Evolutionary conservation across 2,888 invertebrate species (phyloP).

Genomic region (Dexiosoma caninum): DNA sequence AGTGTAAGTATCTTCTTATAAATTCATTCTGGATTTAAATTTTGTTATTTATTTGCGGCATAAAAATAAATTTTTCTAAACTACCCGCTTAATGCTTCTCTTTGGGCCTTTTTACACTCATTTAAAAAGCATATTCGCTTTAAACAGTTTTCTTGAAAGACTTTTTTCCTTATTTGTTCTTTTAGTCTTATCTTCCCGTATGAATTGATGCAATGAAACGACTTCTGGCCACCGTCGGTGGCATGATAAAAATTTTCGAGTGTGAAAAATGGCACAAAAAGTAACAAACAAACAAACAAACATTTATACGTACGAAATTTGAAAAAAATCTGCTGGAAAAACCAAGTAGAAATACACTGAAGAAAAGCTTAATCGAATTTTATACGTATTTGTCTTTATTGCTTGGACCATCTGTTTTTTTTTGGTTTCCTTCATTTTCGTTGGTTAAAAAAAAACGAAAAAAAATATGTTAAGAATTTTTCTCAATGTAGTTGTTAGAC

Average conservation of each 20-base stretch:
- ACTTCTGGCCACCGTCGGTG: constrained; percentile 2
- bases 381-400: constrained; percentile 39
- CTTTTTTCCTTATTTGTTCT: not conserved
- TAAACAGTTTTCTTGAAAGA: not conserved
- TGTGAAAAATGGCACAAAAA: not conserved
- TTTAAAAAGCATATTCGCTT: constrained; percentile 38
- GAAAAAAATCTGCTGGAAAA: not conserved
- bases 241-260: constrained; percentile 16
- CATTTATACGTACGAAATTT: constrained; percentile 24
- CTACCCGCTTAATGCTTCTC: constrained; percentile 37
- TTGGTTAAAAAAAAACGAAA: not conserved
- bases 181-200: not conserved
- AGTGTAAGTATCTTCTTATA: not conserved
- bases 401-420: constrained; percentile 21
- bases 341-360: not conserved
- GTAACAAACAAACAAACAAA: constrained; percentile 22
- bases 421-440: not conserved
- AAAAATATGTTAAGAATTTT: not conserved
- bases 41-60: constrained; percentile 54
- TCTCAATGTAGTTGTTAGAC: not conserved
- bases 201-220: not conserved
- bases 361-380: constrained; percentile 51
- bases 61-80: constrained; percentile 55
- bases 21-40: constrained; percentile 42
- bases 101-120: constrained; percentile 47